Evolutionary conservation across 37 sponge, comb jelly and placozoan genomes (phyloP).

Genomic region (Lycopodina hypogea): DNA sequence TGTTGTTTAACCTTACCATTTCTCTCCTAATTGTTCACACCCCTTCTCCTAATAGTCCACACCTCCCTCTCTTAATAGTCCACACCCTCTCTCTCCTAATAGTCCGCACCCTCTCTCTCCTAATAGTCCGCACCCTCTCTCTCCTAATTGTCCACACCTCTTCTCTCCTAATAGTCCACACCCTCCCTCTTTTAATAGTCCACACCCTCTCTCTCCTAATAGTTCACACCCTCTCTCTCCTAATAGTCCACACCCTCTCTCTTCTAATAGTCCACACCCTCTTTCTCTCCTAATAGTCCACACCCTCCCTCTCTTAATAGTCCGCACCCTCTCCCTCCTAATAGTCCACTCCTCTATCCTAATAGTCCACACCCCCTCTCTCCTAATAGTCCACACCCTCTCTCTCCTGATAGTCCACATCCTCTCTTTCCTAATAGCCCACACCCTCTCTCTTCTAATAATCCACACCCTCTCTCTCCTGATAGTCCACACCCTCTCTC

Average conservation of each 20-base stretch:
- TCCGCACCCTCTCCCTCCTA: background rate
- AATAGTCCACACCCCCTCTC: conserved; percentile 25
- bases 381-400: background rate
- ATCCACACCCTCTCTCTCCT: background rate
- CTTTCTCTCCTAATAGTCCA: conserved; percentile 5
- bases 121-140: too few relatives aligned
- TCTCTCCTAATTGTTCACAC: too few relatives aligned
- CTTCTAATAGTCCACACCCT: conserved; percentile 5
- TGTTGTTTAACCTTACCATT: too few relatives aligned
- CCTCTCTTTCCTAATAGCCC: background rate
- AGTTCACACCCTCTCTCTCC: conserved; percentile 35
- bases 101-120: too few relatives aligned
- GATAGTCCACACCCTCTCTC: background rate
- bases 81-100: too few relatives aligned
- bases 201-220: conserved; percentile 32
- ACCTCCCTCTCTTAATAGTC: too few relatives aligned
- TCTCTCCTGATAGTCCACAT: background rate
- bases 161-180: too few relatives aligned
- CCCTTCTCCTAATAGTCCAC: too few relatives aligned
- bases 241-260: conserved; percentile 17
- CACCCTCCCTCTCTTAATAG: conserved; percentile 19
- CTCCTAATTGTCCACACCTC: too few relatives aligned
- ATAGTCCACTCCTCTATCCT: background rate
- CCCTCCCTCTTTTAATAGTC: background rate
- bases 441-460: background rate